Evolutionary conservation across 2,888 invertebrate species (phyloP).

Genomic region (Morpho helenor): DNA sequence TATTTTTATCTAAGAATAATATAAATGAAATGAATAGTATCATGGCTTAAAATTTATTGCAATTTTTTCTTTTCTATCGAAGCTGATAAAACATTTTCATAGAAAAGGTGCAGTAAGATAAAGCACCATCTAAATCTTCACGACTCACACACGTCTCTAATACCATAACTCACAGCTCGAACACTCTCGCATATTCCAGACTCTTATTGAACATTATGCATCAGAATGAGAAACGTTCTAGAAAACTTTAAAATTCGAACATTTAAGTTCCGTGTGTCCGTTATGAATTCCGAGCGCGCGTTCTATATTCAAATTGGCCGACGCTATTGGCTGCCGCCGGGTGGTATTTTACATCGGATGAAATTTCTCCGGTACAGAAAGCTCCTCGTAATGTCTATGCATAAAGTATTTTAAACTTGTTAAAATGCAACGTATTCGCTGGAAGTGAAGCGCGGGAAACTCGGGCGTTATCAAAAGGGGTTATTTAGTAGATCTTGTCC

Average conservation of each 20-base stretch:
- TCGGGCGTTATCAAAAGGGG: constrained; percentile 47
- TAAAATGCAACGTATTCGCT: constrained; percentile 71
- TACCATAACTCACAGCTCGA: constrained; percentile 4
- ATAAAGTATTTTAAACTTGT: constrained; percentile 77
- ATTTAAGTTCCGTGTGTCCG: constrained; percentile 69
- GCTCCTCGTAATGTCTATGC: constrained; percentile 70
- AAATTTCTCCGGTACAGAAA: constrained; percentile 50
- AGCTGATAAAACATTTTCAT: no score
- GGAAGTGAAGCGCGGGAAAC: constrained; percentile 35
- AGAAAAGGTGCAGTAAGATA: no score
- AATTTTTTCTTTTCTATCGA: no score
- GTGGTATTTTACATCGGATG: constrained; percentile 51
- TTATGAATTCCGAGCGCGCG: constrained; percentile 70
- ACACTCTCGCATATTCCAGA: constrained; percentile 4
- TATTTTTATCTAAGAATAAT: no score
- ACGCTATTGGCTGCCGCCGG: constrained; percentile 39
- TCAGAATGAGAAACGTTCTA: constrained; percentile 14
- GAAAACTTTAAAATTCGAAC: constrained; percentile 20
- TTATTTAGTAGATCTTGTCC: constrained; percentile 50
- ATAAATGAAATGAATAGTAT: no score
- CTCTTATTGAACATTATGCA: constrained; percentile 11
- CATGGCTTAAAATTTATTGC: no score
- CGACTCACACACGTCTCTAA: not conserved
- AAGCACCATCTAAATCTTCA: no score
- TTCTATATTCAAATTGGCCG: constrained; percentile 76